phyloP scores from a whole-genome alignment of 1,140 invertebrate species.

The Lanistes nyassanus region DNA sequence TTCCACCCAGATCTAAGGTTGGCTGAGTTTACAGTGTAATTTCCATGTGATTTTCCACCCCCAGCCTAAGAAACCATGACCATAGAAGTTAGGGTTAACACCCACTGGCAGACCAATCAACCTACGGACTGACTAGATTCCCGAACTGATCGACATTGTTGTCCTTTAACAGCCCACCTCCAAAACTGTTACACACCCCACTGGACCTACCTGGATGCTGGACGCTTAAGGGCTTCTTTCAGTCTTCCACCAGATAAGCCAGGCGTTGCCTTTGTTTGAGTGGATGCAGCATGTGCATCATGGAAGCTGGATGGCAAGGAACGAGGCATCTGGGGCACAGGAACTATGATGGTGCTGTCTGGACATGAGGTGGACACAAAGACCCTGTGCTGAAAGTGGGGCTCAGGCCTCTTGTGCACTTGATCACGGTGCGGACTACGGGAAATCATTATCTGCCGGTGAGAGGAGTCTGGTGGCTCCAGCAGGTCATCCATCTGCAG shows the following conservation, averaged over 20 bases:
- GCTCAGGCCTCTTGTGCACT: not conserved
- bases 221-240: not conserved
- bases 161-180: too few species aligned
- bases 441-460: conserved; percentile 81
- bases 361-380: conserved; percentile 87
- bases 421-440: conserved; percentile 33
- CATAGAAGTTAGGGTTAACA: too few species aligned
- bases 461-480: conserved; percentile 79
- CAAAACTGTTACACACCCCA: too few species aligned
- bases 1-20: too few species aligned
- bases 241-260: not conserved
- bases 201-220: not conserved
- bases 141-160: too few species aligned
- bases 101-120: too few species aligned
- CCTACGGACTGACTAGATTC: too few species aligned
- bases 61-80: too few species aligned
- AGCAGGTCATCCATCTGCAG: conserved; percentile 89
- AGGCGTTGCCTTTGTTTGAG: conserved; percentile 75
- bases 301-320: conserved; percentile 62
- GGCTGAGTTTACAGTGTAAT: too few species aligned
- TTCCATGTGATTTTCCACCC: too few species aligned
- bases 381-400: conserved; percentile 53
- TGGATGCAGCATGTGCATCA: conserved; percentile 71
- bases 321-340: conserved; percentile 56
- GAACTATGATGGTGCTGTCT: conserved; percentile 69